Base-by-base conservation (phyloP, 2,888 invertebrate genomes). In the Loripinus fragilis region DNA sequence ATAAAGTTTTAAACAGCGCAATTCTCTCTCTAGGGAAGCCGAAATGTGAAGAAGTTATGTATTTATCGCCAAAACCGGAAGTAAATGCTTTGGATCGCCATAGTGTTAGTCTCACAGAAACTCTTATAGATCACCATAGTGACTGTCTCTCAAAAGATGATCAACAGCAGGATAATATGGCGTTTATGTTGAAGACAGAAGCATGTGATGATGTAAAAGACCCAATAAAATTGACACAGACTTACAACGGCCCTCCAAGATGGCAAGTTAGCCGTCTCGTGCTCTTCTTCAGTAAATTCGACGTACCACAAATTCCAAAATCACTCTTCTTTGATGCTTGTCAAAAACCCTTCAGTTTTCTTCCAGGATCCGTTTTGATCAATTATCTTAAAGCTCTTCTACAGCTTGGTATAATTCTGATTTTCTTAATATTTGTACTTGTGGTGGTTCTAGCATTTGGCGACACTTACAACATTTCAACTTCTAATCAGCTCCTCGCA, bases 121-220 rank as follows among this genome's bases (percentile, higher is more conserved):
- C n/a, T n/a, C n/a, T n/a, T n/a, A n/a, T n/a, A n/a, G n/a, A n/a
- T n/a, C n/a, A n/a, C n/a, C n/a, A n/a, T n/a, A n/a, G n/a, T n/a
- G n/a, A n/a, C n/a, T n/a, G n/a, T n/a, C n/a, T n/a, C n/a, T n/a
- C n/a, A n/a, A n/a, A n/a, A n/a, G n/a, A n/a, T n/a, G n/a, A n/a
- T n/a, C n/a, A n/a, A n/a, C 30, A 76, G 2, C 90, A 91, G 71
- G 85, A 86, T 67, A 90, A 91, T 74, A 87, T 87, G 0, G 91
- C 90, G 0, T 90, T 92, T 71, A 86, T 87, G 30, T 85, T 90
- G 10, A 83, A 86, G 52, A 83, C 87, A 1, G 84, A 83, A 5
- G 73, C 84, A 30, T 78, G 76, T 7, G 74, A 80, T 2, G 74
- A 48, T 70, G 50, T 64, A 35, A 76, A 82, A 12, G 78, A 79